phyloP scores from a whole-genome alignment of 2,888 invertebrate species.

The Cancer borealis region DNA sequence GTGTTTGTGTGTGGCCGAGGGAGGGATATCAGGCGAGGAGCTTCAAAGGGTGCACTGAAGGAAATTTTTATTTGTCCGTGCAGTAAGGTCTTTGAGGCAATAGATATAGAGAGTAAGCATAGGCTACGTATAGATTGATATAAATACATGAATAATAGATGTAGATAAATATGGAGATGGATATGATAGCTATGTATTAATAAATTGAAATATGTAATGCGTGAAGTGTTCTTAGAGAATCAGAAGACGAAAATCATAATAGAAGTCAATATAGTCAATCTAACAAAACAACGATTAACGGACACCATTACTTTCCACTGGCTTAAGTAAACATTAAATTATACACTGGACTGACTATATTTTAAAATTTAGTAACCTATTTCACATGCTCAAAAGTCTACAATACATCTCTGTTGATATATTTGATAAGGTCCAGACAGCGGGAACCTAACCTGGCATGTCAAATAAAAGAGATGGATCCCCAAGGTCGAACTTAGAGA shows the following conservation, averaged over 20 bases:
- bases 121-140: background rate
- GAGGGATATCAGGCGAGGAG: background rate
- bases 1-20: background rate
- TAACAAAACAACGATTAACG: too few relatives aligned
- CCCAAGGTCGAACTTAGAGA: background rate
- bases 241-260: too few relatives aligned
- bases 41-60: constrained; percentile 10
- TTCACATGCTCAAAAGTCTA: background rate
- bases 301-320: too few relatives aligned
- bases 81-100: background rate
- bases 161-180: background rate
- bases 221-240: background rate
- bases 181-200: background rate
- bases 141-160: background rate
- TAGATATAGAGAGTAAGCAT: background rate
- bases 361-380: background rate
- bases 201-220: background rate
- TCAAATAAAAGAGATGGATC: background rate
- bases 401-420: background rate
- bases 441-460: background rate
- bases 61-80: background rate
- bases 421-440: background rate
- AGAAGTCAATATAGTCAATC: too few relatives aligned
- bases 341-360: background rate
- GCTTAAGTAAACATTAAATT: too few relatives aligned